Evolutionary conservation across 2,888 invertebrate species (phyloP), one percentile per base, ranked within the genome.

Genomic region (Caenorhabditis japonica): DNA sequence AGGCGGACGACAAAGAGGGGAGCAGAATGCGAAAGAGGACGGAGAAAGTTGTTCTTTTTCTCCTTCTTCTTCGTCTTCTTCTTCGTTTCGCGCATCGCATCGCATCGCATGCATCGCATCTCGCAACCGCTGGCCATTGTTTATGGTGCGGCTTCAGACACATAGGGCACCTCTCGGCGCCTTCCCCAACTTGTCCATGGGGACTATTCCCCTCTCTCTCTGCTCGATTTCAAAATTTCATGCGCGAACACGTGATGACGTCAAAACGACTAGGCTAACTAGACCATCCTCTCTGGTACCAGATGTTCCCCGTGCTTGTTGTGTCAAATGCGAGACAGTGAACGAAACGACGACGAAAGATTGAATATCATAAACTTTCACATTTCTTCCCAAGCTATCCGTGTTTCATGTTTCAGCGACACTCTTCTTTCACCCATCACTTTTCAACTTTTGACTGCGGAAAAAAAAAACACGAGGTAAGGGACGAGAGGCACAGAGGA

Each of bases 131-230:
- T 33, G 43, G 43, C 43, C 3, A 4, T 17, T 15, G 12, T n/a
- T n/a, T 27, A 49, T 17, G 46, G n/a, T n/a, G 7, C 10, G 4
- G 25, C 46, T 12, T 10, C 46, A 30, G 30, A 30, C 10, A 30
- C 55, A 64, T 58, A 51, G 43, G 68, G 51, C 68, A 68, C 68
- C 69, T 69, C 69, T 69, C 69, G 49, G 55, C 55, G 60, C 61
- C 59, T 47, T 47, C 46, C 10, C 23, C 34, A 19, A 12, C 7
- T 39, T 49, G 8, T 21, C 23, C 19, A 7, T 47, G 19, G 53
- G 27, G 13, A 38, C 39, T 13, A n/a, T 34, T 19, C 12, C n/a
- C 27, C 30, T 36, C 27, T 4, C 44, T 34, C 3, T 25, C 46
- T 12, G 17, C 49, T 13, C 1, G 21, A 46, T 34, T n/a, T 25